Evolutionary conservation across 1,140 invertebrate species (phyloP), one percentile per base, ranked within the genome.

Genomic region (Octopus sinensis): DNA sequence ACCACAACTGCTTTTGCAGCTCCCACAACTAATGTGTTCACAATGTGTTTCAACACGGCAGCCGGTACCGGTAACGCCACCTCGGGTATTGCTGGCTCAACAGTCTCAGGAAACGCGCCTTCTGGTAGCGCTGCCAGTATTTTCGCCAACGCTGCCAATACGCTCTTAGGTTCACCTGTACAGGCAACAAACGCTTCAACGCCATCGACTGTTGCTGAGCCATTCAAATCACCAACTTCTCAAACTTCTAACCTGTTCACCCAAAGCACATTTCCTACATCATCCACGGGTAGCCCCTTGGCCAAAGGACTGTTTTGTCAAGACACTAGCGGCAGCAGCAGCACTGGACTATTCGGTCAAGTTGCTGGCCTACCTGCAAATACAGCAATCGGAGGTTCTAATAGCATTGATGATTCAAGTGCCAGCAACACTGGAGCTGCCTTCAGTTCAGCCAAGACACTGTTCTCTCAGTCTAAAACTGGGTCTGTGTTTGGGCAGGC

Each of bases 131-230:
- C 54, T 30, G 56, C 56, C 9, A 54, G 51, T 73, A 43, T 76
- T 62, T 78, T 62, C 53, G 78, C 51, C 9, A 73, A 54, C 43
- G 71, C 68, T 53, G 53, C 79, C 43, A 17, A 76, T 62, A 10
- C 82, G 52, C 13, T 43, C 12, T 43, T 13, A 9, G 78, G 13
- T 13, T 52, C 23, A 9, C 5, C 78, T 23, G 56, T 23, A 80
- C 76, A 73, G 80, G 54, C 17, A 30, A n/a, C n/a, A 51, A 56
- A n/a, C 62, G 73, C 80, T 52, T 7, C 80, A n/a, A 53, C 80
- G 10, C n/a, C 82, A 79, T 54, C 82, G 23, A 54, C 52, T 81
- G 5, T 30, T 51, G n/a, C 17, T 54, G 71, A 53, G 12, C n/a
- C 76, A 54, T n/a, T 76, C 30, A 43, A 43, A 43, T 43, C 30